A percentile compares a stretch with the other conserved stretches of the same genome.
Conservation (phyloP, 1,140 invertebrate species). For the Scaptomyza pallida region DNA sequence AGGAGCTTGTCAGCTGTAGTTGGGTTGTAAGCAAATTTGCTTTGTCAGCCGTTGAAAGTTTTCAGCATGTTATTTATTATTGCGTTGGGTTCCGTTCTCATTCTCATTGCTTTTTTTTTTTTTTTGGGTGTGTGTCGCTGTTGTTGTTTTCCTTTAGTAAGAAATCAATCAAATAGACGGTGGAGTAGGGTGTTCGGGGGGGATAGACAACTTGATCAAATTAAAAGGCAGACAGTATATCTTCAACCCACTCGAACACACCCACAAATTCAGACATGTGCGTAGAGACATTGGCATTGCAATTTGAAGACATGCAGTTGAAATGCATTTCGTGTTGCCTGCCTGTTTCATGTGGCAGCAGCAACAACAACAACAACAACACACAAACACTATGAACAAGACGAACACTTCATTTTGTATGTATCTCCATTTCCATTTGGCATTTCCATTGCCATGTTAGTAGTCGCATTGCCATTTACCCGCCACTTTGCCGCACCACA, state of each 20-base stretch:
- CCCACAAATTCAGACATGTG: constrained; percentile 21
- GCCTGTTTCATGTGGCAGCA: constrained; percentile 49
- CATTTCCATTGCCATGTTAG: constrained; percentile 30
- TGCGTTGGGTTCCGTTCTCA: constrained; percentile 40
- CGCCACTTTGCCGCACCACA: constrained; percentile 24
- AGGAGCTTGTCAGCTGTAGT: constrained; percentile 6
- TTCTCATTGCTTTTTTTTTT: background rate
- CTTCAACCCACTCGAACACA: constrained; percentile 39
- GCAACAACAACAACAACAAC: constrained; percentile 10
- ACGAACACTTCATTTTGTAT: constrained; percentile 45
- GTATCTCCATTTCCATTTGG: constrained; percentile 35
- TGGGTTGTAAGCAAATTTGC: constrained; percentile 43
- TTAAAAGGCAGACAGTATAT: constrained; percentile 70
- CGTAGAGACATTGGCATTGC: constrained; percentile 67
- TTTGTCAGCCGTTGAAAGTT: constrained; percentile 56
- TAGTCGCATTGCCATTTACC: constrained; percentile 33
- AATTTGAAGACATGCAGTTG: constrained; percentile 76
- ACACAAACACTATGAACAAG: background rate
- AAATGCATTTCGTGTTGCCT: constrained; percentile 76
- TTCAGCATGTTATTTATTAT: constrained; percentile 77
- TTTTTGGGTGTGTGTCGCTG: constrained; percentile 8
- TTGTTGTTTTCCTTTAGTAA: constrained; percentile 29
- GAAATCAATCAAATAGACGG: constrained; percentile 74
- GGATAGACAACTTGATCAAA: constrained; percentile 64
- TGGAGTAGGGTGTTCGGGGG: background rate